Percentiles rank a stretch among this genome's conserved stretches.
These are phyloP conservation scores for Napeogenes inachia DNA, from an alignment of 2,888 invertebrate species.

Conservation along the genomic window DNA sequence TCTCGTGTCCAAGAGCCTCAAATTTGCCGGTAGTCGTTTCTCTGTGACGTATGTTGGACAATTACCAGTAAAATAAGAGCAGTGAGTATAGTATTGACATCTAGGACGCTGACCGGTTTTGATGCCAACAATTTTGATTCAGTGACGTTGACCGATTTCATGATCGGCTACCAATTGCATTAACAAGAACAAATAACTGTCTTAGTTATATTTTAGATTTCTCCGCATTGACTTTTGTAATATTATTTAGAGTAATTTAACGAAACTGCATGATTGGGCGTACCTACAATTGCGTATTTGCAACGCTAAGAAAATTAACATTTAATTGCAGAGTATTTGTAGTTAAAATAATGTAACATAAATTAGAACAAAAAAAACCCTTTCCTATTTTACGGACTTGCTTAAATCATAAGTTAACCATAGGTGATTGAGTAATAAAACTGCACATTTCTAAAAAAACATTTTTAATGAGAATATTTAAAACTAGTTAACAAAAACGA, in stretches of 20 bases:
- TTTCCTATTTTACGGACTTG: too few species aligned
- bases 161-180: conserved; percentile 5
- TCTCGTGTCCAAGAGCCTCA: conserved; percentile 51
- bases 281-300: neutral
- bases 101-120: conserved; percentile 67
- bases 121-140: conserved; percentile 61
- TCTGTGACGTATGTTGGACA: conserved; percentile 68
- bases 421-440: too few species aligned
- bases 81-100: conserved; percentile 52
- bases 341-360: too few species aligned
- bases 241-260: neutral
- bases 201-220: neutral
- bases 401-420: too few species aligned
- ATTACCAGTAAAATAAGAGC: conserved; percentile 71
- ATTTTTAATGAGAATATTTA: conserved; percentile 52
- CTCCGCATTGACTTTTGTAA: neutral
- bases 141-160: conserved; percentile 29
- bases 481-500: conserved; percentile 72
- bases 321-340: too few species aligned
- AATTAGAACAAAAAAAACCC: too few species aligned
- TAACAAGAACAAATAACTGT: neutral
- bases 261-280: too few species aligned
- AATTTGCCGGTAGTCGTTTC: conserved; percentile 44
- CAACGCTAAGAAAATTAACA: neutral
- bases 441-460: conserved; percentile 35